Conservation (phyloP, 2,888 invertebrate genomes). For the Trachelus iudaicus region DNA sequence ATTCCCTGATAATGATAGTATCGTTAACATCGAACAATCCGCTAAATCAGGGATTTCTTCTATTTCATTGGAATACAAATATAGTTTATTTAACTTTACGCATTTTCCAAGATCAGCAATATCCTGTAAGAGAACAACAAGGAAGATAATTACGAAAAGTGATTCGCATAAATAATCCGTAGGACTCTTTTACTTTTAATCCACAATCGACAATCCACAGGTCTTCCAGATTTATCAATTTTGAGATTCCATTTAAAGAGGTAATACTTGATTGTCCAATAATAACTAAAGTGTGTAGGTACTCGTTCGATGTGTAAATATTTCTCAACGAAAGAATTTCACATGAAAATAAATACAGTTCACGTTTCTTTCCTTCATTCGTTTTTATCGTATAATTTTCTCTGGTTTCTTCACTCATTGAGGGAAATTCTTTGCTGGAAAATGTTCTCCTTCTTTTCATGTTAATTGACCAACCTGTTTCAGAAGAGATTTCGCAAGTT, state of each 20-base stretch:
- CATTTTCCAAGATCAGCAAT: slow-evolving; percentile 24
- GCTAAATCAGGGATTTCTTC: slow-evolving; percentile 31
- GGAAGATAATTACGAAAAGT: background rate
- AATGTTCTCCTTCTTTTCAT: background rate
- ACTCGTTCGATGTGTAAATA: slow-evolving; percentile 19
- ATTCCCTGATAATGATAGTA: slow-evolving; percentile 39
- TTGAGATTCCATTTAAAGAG: slow-evolving; percentile 27
- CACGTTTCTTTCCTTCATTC: slow-evolving; percentile 1
- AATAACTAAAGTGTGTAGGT: slow-evolving; percentile 35
- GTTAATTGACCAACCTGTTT: background rate
- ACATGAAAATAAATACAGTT: slow-evolving; percentile 32
- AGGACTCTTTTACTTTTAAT: slow-evolving; percentile 29
- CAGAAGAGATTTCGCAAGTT: background rate
- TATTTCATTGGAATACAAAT: slow-evolving; percentile 41
- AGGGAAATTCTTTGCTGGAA: background rate
- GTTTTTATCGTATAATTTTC: background rate
- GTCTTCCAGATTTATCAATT: slow-evolving; percentile 37
- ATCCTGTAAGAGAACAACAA: slow-evolving; percentile 27
- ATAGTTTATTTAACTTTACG: slow-evolving; percentile 33
- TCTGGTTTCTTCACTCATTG: background rate
- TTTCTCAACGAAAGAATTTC: slow-evolving; percentile 18
- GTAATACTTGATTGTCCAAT: slow-evolving; percentile 35
- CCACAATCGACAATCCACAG: slow-evolving; percentile 44
- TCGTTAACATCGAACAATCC: slow-evolving; percentile 20
- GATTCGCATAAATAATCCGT: background rate